Evolutionary conservation across 2,797 vertebrate genomes (phyloP).

Genomic region (Rhyacichthys aspro): DNA sequence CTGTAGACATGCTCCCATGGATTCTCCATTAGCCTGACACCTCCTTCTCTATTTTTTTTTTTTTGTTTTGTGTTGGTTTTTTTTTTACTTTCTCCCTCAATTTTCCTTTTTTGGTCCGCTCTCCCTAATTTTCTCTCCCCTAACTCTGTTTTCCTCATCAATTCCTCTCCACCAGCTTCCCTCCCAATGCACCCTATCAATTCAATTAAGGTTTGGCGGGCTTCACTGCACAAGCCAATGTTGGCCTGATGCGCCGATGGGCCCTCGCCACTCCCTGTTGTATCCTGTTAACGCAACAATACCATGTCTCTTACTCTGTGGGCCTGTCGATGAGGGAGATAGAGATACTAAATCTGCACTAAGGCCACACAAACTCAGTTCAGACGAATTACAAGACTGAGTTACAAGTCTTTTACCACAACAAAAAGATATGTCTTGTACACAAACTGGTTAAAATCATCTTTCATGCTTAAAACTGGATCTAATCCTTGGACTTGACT

Average conservation of each 20-base stretch:
- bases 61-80: too few species aligned
- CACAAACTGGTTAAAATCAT: too few species aligned
- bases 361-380: not conserved
- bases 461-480: too few species aligned
- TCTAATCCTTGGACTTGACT: too few species aligned
- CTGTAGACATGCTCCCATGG: slow-evolving; percentile 15
- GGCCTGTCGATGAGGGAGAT: slow-evolving; percentile 53
- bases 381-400: not conserved
- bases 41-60: not conserved
- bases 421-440: too few species aligned
- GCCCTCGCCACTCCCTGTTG: slow-evolving; percentile 49
- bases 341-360: slow-evolving; percentile 7
- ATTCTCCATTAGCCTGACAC: slow-evolving; percentile 32
- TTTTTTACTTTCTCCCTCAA: slow-evolving; percentile 33
- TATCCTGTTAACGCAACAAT: slow-evolving; percentile 64
- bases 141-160: slow-evolving; percentile 55
- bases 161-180: slow-evolving; percentile 31
- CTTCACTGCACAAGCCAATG: slow-evolving; percentile 72
- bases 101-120: slow-evolving; percentile 25
- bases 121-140: slow-evolving; percentile 38
- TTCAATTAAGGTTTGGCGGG: slow-evolving; percentile 70
- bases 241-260: slow-evolving; percentile 58
- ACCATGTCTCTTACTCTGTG: slow-evolving; percentile 48
- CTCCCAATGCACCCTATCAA: slow-evolving; percentile 58
- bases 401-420: too few species aligned